Base-by-base conservation (phyloP, 2,888 invertebrate genomes). In the Dryobotodes eremita region DNA sequence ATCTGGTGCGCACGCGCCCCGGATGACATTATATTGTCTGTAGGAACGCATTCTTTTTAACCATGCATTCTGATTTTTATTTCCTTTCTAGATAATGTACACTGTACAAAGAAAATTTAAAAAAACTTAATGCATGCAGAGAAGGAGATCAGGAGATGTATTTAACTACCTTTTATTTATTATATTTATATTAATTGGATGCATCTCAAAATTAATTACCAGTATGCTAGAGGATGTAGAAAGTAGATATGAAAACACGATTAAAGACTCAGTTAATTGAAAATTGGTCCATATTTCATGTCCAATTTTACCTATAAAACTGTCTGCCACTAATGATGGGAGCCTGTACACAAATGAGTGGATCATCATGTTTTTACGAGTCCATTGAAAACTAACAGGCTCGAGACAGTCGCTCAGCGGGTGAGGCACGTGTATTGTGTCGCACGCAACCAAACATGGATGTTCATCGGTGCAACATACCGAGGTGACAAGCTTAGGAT, bases 371-470 rank as follows among this genome's bases (percentile, higher is more conserved):
- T 79, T 86, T 87, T 82, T 79, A 68, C 74, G 13, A 26, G 69
- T 74, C 70, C 66, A 82, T 84, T 83, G 79, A 85, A 68, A 64
- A 61, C 64, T 73, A 75, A 69, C 82, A 72, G 70, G 53, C 77
- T 62, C 62, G 64, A 53, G 74, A 68, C 75, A 73, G 68, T 73
- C 71, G 53, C 77, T 77, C 74, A 70, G 66, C 66, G n/a, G 57
- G 83, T 90, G 88, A 89, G 89, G 91, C 88, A 82, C 92, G 92
- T 91, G 93, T 92, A 92, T 90, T 85, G 90, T 91, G 92, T 88
- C 92, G 61, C 83, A 79, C 83, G 79, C 71, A 66, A 83, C 68
- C 61, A 42, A 62, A 75, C 69, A 31, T 64, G 57, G 55, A n/a
- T 48, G 1, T 15, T 36, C 15, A 64, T 62, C 13, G 5, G 66